Conservation (phyloP, 2,797 vertebrate genomes). For the Bradypus variegatus region DNA sequence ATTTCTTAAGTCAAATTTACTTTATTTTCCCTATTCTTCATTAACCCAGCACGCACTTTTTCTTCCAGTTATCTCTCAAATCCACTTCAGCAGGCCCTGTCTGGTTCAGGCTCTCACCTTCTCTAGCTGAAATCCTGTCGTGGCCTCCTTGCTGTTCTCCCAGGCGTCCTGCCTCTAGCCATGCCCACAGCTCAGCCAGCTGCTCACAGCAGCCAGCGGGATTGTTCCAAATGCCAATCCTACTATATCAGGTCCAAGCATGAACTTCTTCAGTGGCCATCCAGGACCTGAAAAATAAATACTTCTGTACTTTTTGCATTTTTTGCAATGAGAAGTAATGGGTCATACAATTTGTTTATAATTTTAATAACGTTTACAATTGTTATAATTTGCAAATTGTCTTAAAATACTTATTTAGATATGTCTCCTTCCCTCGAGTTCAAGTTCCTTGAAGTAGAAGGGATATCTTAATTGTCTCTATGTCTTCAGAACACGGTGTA, state of each 20-base stretch:
- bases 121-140: background rate
- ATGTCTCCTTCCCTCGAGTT: background rate
- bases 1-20: conserved; percentile 33
- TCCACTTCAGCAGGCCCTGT: background rate
- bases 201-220: background rate
- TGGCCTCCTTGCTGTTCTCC: background rate
- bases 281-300: background rate
- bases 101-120: too few species aligned
- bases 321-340: background rate
- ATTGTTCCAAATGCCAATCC: background rate
- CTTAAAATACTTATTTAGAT: background rate
- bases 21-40: conserved; percentile 26
- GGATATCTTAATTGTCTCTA: background rate
- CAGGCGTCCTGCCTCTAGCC: background rate
- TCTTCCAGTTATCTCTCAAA: background rate
- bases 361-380: background rate
- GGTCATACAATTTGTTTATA: background rate
- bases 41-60: background rate
- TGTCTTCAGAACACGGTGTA: background rate
- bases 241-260: background rate
- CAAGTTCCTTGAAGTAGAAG: background rate
- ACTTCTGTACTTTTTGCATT: background rate
- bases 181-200: background rate
- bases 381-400: background rate
- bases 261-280: background rate